Base-by-base conservation (phyloP, 2,888 invertebrate genomes). In the Pammene aurita region DNA sequence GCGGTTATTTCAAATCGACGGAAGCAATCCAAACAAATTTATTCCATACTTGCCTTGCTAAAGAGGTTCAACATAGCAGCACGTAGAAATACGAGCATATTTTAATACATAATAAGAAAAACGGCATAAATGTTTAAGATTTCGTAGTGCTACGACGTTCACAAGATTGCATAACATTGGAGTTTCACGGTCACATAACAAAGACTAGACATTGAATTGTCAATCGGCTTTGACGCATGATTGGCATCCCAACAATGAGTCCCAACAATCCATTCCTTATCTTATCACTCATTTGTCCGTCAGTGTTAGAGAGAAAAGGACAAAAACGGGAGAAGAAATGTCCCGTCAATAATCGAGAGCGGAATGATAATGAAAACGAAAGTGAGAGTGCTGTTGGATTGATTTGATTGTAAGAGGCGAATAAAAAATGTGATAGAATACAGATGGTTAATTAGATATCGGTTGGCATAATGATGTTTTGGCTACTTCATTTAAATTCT, bases 311-410 rank as follows among this genome's bases (percentile, higher is more conserved):
- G 35, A 35, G 42, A 52, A 34, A 61, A 52, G 38, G n/a, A 54
- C n/a, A 35, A 61, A 61, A 48, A 65, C 6, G 38, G 16, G 26
- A 55, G 38, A 34, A 44, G 13, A 60, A 46, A 64, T 64, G 16
- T 61, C 14, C 14, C 54, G 48, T 38, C 41, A 14, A 63, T 64
- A 52, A 57, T 41, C 71, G 71, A 72, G 72, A 69, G 76, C 73
- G 76, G 80, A 85, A 82, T 84, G 78, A 78, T 78, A 83, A 85
- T 82, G 76, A 77, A 66, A 72, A 77, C 76, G 83, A 87, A 84
- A 87, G 86, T 79, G 78, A 86, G 78, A 84, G 85, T 85, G 78
- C 76, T 57, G 63, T 54, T 48, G 48, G 58, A 58, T 64, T 64
- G 68, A 57, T 64, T 58, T 44, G 46, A 48, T 64, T 69, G 65